These are phyloP conservation scores for Tinea trinotella DNA, from an alignment of 2,888 invertebrate species.

Conservation along the genomic window DNA sequence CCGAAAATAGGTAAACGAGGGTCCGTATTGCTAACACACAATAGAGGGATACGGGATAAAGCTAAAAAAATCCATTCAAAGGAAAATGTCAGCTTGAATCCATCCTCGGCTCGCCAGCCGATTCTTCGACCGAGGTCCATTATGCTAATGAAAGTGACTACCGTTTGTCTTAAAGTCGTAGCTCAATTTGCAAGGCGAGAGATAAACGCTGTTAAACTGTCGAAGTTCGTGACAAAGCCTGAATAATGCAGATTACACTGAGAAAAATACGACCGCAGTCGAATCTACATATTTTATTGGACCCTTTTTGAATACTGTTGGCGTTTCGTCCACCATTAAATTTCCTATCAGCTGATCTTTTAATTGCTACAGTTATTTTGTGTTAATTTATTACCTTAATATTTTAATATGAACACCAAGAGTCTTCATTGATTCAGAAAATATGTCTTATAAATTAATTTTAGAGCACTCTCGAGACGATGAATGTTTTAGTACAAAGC, in stretches of 20 bases:
- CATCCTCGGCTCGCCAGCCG: constrained; percentile 41
- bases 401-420: neutral
- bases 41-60: constrained; percentile 2
- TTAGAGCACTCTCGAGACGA: neutral
- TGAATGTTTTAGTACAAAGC: neutral
- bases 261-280: constrained; percentile 71
- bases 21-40: constrained; percentile 4
- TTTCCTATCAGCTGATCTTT: constrained; percentile 6
- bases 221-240: constrained; percentile 72
- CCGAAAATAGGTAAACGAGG: constrained; percentile 12
- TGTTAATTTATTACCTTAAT: constrained; percentile 8
- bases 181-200: constrained; percentile 73
- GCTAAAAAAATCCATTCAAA: constrained; percentile 22
- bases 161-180: constrained; percentile 73
- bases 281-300: constrained; percentile 72
- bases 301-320: constrained; percentile 48
- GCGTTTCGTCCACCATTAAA: constrained; percentile 5
- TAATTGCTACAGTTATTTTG: neutral
- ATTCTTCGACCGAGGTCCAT: constrained; percentile 41
- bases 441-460: neutral
- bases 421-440: neutral
- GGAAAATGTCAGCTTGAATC: constrained; percentile 44
- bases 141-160: constrained; percentile 70
- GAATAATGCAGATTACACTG: constrained; percentile 72
- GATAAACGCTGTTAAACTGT: constrained; percentile 73